phyloP scores from a whole-genome alignment of 2,797 vertebrate species.

The Rhinophrynus dorsalis region DNA sequence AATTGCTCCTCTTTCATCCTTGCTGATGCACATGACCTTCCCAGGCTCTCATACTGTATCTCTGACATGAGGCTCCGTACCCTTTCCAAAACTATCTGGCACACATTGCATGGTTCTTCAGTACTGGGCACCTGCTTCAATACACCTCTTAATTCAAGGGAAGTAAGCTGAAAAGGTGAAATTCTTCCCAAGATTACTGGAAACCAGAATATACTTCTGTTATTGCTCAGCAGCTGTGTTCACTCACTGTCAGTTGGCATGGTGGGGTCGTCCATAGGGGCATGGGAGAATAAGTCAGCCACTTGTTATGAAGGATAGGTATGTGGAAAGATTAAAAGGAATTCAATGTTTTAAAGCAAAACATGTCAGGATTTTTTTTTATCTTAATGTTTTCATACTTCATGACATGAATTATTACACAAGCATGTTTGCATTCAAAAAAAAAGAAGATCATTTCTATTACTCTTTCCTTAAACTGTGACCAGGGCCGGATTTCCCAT shows the following conservation, averaged over 20 bases:
- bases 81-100: slow-evolving; percentile 24
- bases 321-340: slow-evolving; percentile 21
- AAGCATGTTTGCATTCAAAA: too few relatives aligned
- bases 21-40: too few relatives aligned
- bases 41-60: too few relatives aligned
- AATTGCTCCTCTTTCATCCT: too few relatives aligned
- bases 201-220: not conserved
- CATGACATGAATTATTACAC: too few relatives aligned
- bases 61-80: not conserved
- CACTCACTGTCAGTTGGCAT: slow-evolving; percentile 29
- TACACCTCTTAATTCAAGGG: slow-evolving; percentile 3
- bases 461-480: too few relatives aligned
- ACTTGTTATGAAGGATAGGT: slow-evolving; percentile 22
- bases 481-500: too few relatives aligned
- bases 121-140: slow-evolving; percentile 18
- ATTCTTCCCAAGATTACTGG: slow-evolving; percentile 13
- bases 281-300: slow-evolving; percentile 14
- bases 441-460: too few relatives aligned
- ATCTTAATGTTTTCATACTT: too few relatives aligned
- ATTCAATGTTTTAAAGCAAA: not conserved
- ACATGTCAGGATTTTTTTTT: too few relatives aligned
- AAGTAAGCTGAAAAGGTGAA: not conserved
- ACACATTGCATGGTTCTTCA: not conserved
- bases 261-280: slow-evolving; percentile 6
- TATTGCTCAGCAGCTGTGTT: slow-evolving; percentile 23